Conservation (phyloP, 2,113 vertebrate genomes). For the Lutjanus erythropterus region DNA sequence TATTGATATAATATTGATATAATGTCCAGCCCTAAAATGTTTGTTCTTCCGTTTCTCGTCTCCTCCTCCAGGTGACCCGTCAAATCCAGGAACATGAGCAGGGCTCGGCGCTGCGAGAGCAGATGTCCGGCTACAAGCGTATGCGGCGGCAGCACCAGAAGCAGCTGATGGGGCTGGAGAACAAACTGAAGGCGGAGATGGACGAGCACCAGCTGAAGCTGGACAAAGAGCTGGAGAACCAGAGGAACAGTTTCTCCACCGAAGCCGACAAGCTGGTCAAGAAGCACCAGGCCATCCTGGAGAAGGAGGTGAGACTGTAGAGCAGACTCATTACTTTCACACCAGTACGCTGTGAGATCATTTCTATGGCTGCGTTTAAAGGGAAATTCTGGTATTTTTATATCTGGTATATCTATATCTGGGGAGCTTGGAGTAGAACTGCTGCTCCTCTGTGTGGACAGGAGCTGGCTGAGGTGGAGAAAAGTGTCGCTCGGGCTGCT, state of each 20-base stretch:
- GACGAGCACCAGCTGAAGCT: slow-evolving; percentile 93
- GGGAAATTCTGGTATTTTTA: no score
- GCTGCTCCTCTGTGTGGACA: no score
- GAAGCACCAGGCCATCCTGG: slow-evolving; percentile 91
- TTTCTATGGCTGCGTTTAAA: no score
- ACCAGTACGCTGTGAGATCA: not conserved
- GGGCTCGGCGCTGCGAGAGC: slow-evolving; percentile 91
- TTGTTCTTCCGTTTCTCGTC: not conserved
- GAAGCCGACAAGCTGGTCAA: slow-evolving; percentile 91
- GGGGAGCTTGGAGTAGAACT: no score
- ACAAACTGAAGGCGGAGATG: slow-evolving; percentile 90
- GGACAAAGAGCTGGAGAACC: slow-evolving; percentile 93
- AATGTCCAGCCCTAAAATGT: no score
- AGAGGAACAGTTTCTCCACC: slow-evolving; percentile 88
- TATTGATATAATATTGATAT: no score
- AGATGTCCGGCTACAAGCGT: slow-evolving; percentile 93
- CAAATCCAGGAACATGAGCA: slow-evolving; percentile 96
- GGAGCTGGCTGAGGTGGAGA: no score
- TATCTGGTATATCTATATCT: no score
- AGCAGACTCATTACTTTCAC: not conserved
- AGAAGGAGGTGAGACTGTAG: slow-evolving; percentile 86
- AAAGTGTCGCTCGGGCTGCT: no score
- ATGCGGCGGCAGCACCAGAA: slow-evolving; percentile 96
- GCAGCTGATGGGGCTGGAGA: slow-evolving; percentile 92
- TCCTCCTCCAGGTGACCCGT: slow-evolving; percentile 85